A percentile compares a stretch with the other conserved stretches of the same genome.
Evolutionary conservation across 2,113 vertebrate genomes (phyloP).

Genomic region (Neopipo cinnamomea): DNA sequence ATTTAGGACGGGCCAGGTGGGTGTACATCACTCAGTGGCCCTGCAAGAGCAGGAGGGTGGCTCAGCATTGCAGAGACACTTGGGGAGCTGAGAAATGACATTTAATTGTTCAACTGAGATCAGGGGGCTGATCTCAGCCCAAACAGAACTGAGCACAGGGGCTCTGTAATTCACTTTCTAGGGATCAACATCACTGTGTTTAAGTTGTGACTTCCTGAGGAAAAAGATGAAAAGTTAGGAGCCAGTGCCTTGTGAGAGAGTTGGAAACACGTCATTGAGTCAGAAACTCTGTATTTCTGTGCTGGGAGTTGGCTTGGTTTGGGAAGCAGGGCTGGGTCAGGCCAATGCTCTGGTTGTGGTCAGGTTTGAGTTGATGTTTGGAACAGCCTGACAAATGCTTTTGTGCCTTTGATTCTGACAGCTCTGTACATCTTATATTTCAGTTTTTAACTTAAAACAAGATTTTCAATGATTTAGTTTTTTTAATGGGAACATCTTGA

Average conservation of each 20-base stretch:
- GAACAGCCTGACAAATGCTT: background rate
- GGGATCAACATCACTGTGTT: background rate
- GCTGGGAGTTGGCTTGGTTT: background rate
- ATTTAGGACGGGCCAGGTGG: background rate
- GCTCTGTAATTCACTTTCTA: background rate
- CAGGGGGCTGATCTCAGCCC: background rate
- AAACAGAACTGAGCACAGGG: background rate
- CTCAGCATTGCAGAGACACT: background rate
- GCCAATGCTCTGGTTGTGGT: background rate
- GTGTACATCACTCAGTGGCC: background rate
- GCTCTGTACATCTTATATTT: background rate
- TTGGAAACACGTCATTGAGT: background rate
- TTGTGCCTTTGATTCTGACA: background rate
- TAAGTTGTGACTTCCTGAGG: background rate
- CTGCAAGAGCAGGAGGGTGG: background rate
- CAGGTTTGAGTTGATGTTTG: background rate
- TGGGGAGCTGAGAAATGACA: background rate
- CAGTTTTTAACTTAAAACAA: background rate
- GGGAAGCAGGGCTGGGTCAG: background rate
- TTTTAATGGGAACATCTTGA: background rate
- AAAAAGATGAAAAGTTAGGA: background rate
- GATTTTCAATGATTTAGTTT: background rate
- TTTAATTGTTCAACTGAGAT: background rate
- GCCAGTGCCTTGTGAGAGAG: background rate
- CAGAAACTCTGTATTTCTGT: background rate